Conservation (phyloP, 2,888 invertebrate species). For the Pristionchus exspectatus region DNA sequence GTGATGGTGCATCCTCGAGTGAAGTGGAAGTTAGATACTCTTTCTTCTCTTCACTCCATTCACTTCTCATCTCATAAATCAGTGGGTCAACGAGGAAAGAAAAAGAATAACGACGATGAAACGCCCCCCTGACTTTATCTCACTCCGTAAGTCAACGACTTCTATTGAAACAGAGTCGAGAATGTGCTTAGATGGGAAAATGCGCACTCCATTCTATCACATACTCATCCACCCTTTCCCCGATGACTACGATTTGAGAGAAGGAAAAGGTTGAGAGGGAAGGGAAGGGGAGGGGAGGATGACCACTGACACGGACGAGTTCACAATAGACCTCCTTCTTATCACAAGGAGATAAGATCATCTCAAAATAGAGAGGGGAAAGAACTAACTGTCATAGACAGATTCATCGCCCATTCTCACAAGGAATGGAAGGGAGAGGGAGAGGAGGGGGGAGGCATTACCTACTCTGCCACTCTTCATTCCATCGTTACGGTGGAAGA, state of each 20-base stretch:
- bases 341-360: not conserved
- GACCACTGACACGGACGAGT: not conserved
- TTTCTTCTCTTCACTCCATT: not conserved
- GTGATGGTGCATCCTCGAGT: not conserved
- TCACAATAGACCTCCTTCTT: slow-evolving; percentile 12
- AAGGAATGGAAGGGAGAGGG: not conserved
- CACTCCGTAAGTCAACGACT: not conserved
- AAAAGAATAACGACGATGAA: not conserved
- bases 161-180: not conserved
- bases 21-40: not conserved
- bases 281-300: not conserved
- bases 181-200: not conserved
- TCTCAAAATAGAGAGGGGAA: not conserved
- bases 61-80: slow-evolving; percentile 27
- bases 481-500: slow-evolving; percentile 15
- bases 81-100: not conserved
- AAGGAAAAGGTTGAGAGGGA: not conserved
- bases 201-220: not conserved
- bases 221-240: not conserved
- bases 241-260: not conserved
- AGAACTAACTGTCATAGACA: not conserved
- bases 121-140: not conserved
- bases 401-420: not conserved
- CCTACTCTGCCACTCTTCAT: slow-evolving; percentile 27
- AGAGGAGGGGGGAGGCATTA: not conserved